phyloP scores from a whole-genome alignment of 2,888 invertebrate species.

The Nysson spinosus region DNA sequence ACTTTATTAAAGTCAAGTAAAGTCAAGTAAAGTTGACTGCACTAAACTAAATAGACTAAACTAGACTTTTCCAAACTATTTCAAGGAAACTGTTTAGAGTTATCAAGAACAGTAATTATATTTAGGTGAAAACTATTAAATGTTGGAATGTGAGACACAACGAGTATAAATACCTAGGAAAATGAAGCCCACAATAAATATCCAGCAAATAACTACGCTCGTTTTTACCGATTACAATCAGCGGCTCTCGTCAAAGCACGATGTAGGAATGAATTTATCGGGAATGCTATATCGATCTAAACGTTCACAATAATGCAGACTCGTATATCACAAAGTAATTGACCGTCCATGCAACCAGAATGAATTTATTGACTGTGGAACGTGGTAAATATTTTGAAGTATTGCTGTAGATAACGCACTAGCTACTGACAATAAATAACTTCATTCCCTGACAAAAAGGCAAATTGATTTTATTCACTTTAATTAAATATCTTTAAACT shows the following conservation, averaged over 20 bases:
- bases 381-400: background rate
- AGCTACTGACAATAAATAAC: too few relatives aligned
- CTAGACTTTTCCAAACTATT: too few relatives aligned
- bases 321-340: background rate
- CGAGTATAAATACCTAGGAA: too few relatives aligned
- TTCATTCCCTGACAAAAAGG: background rate
- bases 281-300: conserved; percentile 3
- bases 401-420: too few relatives aligned
- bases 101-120: too few relatives aligned
- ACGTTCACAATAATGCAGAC: background rate
- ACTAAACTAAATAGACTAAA: too few relatives aligned
- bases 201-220: background rate
- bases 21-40: too few relatives aligned
- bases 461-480: background rate
- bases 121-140: too few relatives aligned
- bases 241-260: conserved; percentile 2
- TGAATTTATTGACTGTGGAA: background rate
- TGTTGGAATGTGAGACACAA: too few relatives aligned
- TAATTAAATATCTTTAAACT: background rate
- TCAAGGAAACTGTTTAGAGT: too few relatives aligned
- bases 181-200: too few relatives aligned
- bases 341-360: background rate
- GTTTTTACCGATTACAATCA: background rate
- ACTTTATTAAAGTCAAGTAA: too few relatives aligned
- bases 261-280: background rate